Base-by-base conservation (phyloP, 2,113 vertebrate species). In the Phalacrocorax brasilianus region DNA sequence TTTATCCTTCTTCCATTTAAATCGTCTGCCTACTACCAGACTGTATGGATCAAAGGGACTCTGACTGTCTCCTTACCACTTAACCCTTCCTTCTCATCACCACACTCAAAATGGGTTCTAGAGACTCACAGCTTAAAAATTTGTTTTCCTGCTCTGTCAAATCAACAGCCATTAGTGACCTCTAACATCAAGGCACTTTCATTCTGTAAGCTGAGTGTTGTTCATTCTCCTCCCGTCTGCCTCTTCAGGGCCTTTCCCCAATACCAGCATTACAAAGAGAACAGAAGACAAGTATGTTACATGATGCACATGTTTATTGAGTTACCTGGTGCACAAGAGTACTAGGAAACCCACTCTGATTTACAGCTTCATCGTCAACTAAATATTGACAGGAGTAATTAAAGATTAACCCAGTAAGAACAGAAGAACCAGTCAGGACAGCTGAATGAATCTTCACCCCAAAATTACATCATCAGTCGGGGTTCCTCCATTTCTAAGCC, bases 241-340 rank as follows among this genome's bases (percentile, higher is more conserved):
- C 18, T 65, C 67, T 73, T 61, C 6, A n/a, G 83, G 30, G 5
- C 19, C 40, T 49, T 45, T 6, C 63, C 45, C 55, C 53, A 49
- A 2, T 9, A 49, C 2, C 5, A 5, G 12, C 20, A 44, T 50
- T 42, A 71, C 5, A 5, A 88, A 88, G 65, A n/a, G 2, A 23
- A 17, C 14, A 78, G 38, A 77, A 87, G 32, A 12, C 6, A 35
- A 42, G 5, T 7, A 11, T 2, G 4, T 35, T 42, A 20, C 16
- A 13, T 5, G 6, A 55, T 14, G 7, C 9, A 45, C 0, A 0
- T 1, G 2, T 18, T 40, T n/a, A 4, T 0, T 6, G 30, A 19
- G 9, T n/a, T 65, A 58, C 5, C 35, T 19, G 49, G 27, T 8
- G 14, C 40, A 44, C 30, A 61, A 49, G 2, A 67, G 22, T 16